Evolutionary conservation across 2,888 invertebrate species (phyloP).

Genomic region (Pandemis heparana): DNA sequence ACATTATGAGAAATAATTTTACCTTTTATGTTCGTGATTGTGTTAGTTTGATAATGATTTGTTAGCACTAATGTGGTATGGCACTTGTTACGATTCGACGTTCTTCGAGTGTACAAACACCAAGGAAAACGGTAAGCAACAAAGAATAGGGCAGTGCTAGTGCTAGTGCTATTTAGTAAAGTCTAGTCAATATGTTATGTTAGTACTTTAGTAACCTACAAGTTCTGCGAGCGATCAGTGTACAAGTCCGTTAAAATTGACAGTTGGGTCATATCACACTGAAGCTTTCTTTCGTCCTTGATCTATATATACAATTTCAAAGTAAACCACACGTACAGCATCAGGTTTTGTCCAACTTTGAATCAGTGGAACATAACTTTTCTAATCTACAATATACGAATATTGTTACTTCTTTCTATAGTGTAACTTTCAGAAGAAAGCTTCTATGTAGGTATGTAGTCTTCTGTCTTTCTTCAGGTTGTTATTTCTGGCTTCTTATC

Average conservation of each 20-base stretch:
- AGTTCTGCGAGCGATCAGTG: conserved; percentile 19
- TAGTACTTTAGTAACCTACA: conserved; percentile 27
- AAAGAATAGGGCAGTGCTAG: conserved; percentile 48
- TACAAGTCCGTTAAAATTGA: conserved; percentile 42
- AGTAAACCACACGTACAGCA: neutral
- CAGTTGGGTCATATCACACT: conserved; percentile 39
- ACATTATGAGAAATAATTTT: conserved; percentile 69
- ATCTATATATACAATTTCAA: conserved; percentile 25
- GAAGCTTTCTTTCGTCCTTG: conserved; percentile 47
- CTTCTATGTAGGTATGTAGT: neutral
- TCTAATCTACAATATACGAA: neutral
- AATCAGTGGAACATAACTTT: neutral
- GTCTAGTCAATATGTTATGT: conserved; percentile 26
- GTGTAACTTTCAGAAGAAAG: too few relatives aligned
- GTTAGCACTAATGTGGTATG: conserved; percentile 81
- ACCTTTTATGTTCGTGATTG: conserved; percentile 79
- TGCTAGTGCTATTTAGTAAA: neutral
- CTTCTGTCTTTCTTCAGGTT: neutral
- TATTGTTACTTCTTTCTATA: too few relatives aligned
- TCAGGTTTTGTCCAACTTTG: neutral
- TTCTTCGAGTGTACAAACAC: conserved; percentile 83
- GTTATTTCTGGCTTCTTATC: neutral
- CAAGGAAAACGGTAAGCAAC: conserved; percentile 80
- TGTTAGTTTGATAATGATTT: conserved; percentile 77
- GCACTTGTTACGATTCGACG: conserved; percentile 84